Evolutionary conservation across 2,113 vertebrate genomes (phyloP).

Genomic region (Gobius niger): DNA sequence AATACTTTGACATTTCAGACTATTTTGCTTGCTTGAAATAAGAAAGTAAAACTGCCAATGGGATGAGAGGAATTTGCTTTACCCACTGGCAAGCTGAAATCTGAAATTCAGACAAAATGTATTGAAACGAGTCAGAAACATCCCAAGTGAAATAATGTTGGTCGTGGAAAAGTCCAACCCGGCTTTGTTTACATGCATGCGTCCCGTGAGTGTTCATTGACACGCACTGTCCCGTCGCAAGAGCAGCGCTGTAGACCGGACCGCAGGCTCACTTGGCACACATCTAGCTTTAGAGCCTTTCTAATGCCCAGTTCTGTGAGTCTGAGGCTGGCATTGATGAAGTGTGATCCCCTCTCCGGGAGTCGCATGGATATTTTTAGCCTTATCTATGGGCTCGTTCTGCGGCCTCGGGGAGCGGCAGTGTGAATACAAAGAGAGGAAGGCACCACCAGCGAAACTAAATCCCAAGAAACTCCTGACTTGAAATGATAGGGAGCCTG

Average conservation of each 20-base stretch:
- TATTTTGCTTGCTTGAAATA: no score
- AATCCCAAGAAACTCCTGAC: conserved; percentile 4
- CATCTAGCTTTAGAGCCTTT: background rate
- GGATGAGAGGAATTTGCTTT: no score
- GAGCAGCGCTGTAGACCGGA: background rate
- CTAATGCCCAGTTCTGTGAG: conserved; percentile 12
- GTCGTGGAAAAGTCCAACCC: no score
- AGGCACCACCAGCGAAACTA: conserved; percentile 1
- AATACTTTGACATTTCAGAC: no score
- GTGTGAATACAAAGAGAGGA: background rate
- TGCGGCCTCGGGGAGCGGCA: conserved; percentile 1
- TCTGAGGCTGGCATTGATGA: conserved; percentile 63
- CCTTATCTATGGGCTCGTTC: conserved; percentile 48
- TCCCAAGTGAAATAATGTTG: no score
- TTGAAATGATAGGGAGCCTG: background rate
- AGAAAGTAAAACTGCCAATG: no score
- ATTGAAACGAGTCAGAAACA: no score
- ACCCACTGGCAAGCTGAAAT: no score
- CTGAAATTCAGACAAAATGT: no score
- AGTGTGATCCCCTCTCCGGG: conserved; percentile 65
- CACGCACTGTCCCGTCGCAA: no score
- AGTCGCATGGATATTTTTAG: conserved; percentile 68
- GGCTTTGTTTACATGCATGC: no score
- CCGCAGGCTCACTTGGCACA: background rate
- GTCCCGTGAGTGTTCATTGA: no score